Conservation (phyloP, 2,797 vertebrate genomes). For the Semaprochilodus insignis region DNA sequence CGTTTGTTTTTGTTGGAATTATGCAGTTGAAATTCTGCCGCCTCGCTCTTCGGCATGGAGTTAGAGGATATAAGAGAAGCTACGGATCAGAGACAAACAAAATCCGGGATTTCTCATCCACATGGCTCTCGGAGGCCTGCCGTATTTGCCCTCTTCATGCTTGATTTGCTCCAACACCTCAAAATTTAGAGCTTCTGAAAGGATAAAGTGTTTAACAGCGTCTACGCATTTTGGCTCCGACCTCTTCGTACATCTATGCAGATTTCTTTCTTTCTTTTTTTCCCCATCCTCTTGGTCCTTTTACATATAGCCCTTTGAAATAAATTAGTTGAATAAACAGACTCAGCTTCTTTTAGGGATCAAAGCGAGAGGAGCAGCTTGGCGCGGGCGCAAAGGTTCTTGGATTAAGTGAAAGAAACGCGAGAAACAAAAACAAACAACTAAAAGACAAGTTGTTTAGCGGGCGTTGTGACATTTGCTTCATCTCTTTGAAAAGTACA, state of each 20-base stretch:
- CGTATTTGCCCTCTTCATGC: constrained; percentile 49
- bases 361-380: constrained; percentile 64
- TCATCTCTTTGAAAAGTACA: constrained; percentile 56
- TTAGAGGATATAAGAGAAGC: constrained; percentile 19
- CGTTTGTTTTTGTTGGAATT: neutral
- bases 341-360: constrained; percentile 42
- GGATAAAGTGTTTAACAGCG: constrained; percentile 61
- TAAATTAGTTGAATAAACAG: constrained; percentile 51
- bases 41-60: neutral
- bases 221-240: constrained; percentile 54
- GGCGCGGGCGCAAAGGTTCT: constrained; percentile 58
- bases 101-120: neutral
- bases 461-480: constrained; percentile 41
- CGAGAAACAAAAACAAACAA: constrained; percentile 59
- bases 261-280: constrained; percentile 37
- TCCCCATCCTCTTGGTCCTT: constrained; percentile 9
- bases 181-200: constrained; percentile 66
- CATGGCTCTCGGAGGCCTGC: neutral
- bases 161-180: constrained; percentile 53
- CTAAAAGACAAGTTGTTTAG: constrained; percentile 13
- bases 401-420: constrained; percentile 57
- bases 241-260: constrained; percentile 35
- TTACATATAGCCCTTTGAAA: constrained; percentile 52
- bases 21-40: constrained; percentile 19
- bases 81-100: constrained; percentile 6